These are phyloP conservation scores for Mesochorus sp. DNA, from an alignment of 2,888 invertebrate genomes.

Conservation along the genomic window DNA sequence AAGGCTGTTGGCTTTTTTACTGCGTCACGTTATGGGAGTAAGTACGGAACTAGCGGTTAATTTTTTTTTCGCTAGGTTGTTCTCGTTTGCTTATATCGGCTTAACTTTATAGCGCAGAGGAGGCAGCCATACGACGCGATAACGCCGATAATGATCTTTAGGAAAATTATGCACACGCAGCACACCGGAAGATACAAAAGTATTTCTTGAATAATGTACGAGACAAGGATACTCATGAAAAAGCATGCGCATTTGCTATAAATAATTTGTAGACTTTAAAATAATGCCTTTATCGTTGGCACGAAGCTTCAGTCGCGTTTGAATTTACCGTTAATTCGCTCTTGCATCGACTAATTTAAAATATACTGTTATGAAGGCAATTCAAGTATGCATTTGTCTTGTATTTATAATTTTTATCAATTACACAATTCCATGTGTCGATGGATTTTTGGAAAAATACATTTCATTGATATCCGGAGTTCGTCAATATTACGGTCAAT, in stretches of 20 bases:
- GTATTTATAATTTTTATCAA: constrained; percentile 2
- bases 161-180: constrained; percentile 52
- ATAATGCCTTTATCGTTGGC: constrained; percentile 36
- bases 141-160: constrained; percentile 51
- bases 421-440: not conserved
- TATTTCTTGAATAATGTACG: constrained; percentile 50
- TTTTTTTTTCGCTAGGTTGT: too few species aligned
- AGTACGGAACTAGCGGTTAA: too few species aligned
- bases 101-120: too few species aligned
- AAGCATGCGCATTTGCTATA: constrained; percentile 38
- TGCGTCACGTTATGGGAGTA: too few species aligned
- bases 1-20: too few species aligned
- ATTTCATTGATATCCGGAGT: constrained; percentile 56
- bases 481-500: constrained; percentile 64
- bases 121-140: too few species aligned
- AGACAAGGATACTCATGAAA: constrained; percentile 28
- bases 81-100: too few species aligned
- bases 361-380: constrained; percentile 5
- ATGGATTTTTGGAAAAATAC: constrained; percentile 36
- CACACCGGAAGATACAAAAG: constrained; percentile 30
- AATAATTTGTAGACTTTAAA: constrained; percentile 38
- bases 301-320: constrained; percentile 42
- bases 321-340: not conserved
- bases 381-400: not conserved
- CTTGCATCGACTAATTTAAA: not conserved